Evolutionary conservation across 2,888 invertebrate genomes (phyloP).

Genomic region (Clistopyga incitator): DNA sequence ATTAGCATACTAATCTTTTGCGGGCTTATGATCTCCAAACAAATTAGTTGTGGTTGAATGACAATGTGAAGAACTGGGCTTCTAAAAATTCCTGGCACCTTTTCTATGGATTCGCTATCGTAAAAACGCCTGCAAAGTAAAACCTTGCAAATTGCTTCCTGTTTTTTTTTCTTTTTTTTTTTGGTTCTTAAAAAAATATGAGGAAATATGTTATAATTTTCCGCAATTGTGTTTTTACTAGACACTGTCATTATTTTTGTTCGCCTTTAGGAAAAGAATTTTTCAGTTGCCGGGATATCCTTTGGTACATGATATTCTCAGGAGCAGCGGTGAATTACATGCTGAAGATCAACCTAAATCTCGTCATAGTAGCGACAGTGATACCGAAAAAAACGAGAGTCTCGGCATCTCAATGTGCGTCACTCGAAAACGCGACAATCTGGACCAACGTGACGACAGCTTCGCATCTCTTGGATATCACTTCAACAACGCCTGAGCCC

Average conservation of each 20-base stretch:
- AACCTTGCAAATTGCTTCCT: too few species aligned
- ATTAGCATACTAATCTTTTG: too few species aligned
- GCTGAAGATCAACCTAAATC: conserved; percentile 88
- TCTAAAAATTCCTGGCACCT: too few species aligned
- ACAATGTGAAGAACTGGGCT: too few species aligned
- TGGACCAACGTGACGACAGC: conserved; percentile 57
- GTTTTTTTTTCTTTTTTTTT: too few species aligned
- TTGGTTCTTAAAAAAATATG: too few species aligned
- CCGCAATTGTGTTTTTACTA: too few species aligned
- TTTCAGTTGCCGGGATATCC: conserved; percentile 80
- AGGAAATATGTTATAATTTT: too few species aligned
- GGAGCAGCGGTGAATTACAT: conserved; percentile 89
- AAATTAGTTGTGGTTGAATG: too few species aligned
- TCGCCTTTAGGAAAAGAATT: conserved; percentile 67
- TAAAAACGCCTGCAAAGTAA: too few species aligned
- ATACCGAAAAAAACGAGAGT: conserved; percentile 61
- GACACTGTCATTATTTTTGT: background rate
- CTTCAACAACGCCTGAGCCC: conserved; percentile 36
- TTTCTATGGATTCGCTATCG: too few species aligned
- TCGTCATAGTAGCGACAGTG: conserved; percentile 88
- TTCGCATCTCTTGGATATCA: conserved; percentile 16
- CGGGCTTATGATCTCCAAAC: too few species aligned
- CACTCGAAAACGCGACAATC: conserved; percentile 40
- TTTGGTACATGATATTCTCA: conserved; percentile 87
- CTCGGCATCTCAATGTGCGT: conserved; percentile 65